These are phyloP conservation scores for Tachystola acroxantha DNA, from an alignment of 2,888 invertebrate species.

Conservation along the genomic window DNA sequence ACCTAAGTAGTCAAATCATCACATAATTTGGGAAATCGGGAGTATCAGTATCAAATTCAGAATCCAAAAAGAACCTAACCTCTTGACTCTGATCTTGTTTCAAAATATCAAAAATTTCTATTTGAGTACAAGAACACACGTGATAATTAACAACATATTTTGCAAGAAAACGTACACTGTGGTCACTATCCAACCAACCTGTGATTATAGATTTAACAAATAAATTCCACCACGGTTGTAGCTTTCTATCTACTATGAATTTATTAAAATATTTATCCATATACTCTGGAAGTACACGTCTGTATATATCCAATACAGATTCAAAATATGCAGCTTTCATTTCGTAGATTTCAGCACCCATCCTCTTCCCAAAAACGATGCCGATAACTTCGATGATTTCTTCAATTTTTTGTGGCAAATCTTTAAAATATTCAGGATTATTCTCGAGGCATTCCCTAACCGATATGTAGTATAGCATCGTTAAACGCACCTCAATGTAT, in stretches of 20 bases:
- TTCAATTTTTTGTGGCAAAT: constrained; percentile 18
- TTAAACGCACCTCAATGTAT: constrained; percentile 38
- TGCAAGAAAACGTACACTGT: not conserved
- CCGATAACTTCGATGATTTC: constrained; percentile 38
- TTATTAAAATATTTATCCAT: constrained; percentile 19
- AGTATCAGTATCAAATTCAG: no score
- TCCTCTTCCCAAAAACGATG: constrained; percentile 33
- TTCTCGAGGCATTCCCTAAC: constrained; percentile 32
- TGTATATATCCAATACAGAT: constrained; percentile 36
- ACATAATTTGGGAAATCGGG: no score
- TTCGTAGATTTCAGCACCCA: constrained; percentile 32
- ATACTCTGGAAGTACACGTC: constrained; percentile 20
- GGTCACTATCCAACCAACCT: constrained; percentile 5
- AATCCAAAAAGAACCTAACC: constrained; percentile 1
- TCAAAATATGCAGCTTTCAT: constrained; percentile 34
- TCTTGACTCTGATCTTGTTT: not conserved
- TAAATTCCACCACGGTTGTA: constrained; percentile 1
- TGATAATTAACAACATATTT: not conserved
- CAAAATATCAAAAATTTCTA: not conserved
- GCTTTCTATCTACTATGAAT: no score
- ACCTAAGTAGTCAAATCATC: no score
- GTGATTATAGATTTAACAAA: constrained; percentile 4
- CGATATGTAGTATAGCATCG: constrained; percentile 44
- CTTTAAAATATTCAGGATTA: constrained; percentile 30
- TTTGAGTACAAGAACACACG: not conserved